Percentiles rank a stretch among this genome's conserved stretches.
These are phyloP conservation scores for Clistopyga incitator DNA, from an alignment of 2,888 invertebrate genomes.

Conservation along the genomic window DNA sequence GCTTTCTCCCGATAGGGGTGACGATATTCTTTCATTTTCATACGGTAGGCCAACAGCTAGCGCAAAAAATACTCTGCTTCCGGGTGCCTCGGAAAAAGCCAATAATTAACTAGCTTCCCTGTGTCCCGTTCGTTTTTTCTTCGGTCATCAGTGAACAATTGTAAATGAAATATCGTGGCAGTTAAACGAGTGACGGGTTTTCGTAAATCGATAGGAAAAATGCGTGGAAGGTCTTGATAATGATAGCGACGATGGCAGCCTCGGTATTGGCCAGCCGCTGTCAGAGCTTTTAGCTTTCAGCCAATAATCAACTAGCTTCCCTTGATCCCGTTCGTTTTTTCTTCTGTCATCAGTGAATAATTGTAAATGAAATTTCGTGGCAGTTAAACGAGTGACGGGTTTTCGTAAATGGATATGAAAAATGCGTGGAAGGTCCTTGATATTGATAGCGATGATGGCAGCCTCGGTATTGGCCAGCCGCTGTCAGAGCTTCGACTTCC, in stretches of 20 bases:
- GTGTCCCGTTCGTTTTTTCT: background rate
- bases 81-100: slow-evolving; percentile 27
- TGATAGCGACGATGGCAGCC: slow-evolving; percentile 1
- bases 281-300: too few relatives aligned
- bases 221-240: background rate
- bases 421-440: background rate
- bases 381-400: slow-evolving; percentile 20
- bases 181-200: slow-evolving; percentile 18
- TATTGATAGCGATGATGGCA: slow-evolving; percentile 7
- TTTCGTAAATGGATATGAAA: background rate
- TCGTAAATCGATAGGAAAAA: background rate
- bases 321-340: background rate
- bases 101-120: slow-evolving; percentile 52
- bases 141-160: slow-evolving; percentile 2
- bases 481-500: slow-evolving; percentile 1
- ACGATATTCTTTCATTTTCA: slow-evolving; percentile 54
- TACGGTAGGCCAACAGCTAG: slow-evolving; percentile 21
- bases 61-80: slow-evolving; percentile 42
- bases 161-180: background rate
- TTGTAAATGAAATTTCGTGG: background rate
- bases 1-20: slow-evolving; percentile 31
- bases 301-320: too few relatives aligned
- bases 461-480: background rate
- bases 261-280: background rate
- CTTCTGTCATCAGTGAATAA: background rate